Evolutionary conservation across 1,140 invertebrate genomes (phyloP).

Genomic region (Drosophila subobscura): DNA sequence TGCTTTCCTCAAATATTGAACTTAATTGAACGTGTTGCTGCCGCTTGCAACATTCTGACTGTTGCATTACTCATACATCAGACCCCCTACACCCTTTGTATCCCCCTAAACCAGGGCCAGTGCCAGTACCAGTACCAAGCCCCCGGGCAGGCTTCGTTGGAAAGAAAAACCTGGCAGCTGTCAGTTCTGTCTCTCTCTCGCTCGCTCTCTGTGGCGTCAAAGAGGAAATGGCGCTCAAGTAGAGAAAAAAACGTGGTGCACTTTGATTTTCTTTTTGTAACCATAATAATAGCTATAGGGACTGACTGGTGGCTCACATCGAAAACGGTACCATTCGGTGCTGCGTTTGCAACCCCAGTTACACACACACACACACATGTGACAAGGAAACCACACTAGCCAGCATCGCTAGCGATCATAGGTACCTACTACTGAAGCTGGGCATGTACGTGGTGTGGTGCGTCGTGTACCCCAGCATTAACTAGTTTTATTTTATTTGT

Average conservation of each 20-base stretch:
- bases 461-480: slow-evolving; percentile 59
- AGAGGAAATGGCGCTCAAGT: slow-evolving; percentile 15
- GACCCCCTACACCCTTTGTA: slow-evolving; percentile 6
- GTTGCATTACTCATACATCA: slow-evolving; percentile 61
- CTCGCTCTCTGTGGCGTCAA: slow-evolving; percentile 1
- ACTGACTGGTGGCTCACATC: slow-evolving; percentile 5
- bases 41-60: slow-evolving; percentile 7
- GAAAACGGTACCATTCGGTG: slow-evolving; percentile 6
- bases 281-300: slow-evolving; percentile 18
- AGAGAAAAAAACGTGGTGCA: slow-evolving; percentile 50
- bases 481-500: slow-evolving; percentile 76
- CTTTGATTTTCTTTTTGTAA: slow-evolving; percentile 41
- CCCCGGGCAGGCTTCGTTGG: too few species aligned
- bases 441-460: background rate
- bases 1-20: slow-evolving; percentile 67
- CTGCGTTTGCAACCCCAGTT: slow-evolving; percentile 30
- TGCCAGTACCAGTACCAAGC: background rate
- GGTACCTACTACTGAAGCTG: too few species aligned
- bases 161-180: slow-evolving; percentile 2
- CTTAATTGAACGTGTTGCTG: slow-evolving; percentile 63
- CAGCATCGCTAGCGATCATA: background rate
- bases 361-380: slow-evolving; percentile 13
- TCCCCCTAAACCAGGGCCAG: background rate
- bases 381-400: slow-evolving; percentile 13
- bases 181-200: slow-evolving; percentile 8